Conservation (phyloP, 2,888 invertebrate species). For the Erpobdella octoculata region DNA sequence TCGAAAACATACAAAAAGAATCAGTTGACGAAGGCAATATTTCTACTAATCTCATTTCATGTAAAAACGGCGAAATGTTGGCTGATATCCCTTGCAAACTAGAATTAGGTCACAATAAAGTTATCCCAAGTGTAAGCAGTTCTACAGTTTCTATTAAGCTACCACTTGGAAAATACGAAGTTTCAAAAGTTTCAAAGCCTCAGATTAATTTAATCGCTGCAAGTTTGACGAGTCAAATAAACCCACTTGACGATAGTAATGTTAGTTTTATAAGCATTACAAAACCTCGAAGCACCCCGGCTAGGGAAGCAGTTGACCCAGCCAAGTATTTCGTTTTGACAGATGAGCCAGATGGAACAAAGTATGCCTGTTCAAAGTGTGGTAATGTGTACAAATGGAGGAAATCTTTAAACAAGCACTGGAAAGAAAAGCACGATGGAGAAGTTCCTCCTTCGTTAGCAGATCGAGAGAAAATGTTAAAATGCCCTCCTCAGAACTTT, state of each 20-base stretch:
- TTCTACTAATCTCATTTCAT: too few species aligned
- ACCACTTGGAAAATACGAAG: background rate
- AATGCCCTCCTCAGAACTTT: constrained; percentile 10
- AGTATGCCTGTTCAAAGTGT: constrained; percentile 51
- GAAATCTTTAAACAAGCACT: constrained; percentile 52
- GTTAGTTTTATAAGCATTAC: constrained; percentile 34
- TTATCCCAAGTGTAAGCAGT: background rate
- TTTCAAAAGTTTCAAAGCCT: constrained; percentile 1
- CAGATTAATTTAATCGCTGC: background rate
- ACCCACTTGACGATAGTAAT: background rate
- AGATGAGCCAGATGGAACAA: constrained; percentile 45
- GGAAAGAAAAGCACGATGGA: constrained; percentile 52
- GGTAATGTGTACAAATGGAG: constrained; percentile 52
- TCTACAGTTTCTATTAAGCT: constrained; percentile 2
- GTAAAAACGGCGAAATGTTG: too few species aligned
- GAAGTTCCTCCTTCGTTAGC: constrained; percentile 36
- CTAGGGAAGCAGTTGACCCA: constrained; percentile 37
- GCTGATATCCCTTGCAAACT: too few species aligned
- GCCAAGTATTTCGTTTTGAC: constrained; percentile 47
- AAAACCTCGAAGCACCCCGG: constrained; percentile 36
- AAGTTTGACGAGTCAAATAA: constrained; percentile 7
- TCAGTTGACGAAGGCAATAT: background rate
- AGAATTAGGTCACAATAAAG: too few species aligned
- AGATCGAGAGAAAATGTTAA: constrained; percentile 26
- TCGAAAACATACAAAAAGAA: background rate